Evolutionary conservation across 2,113 vertebrate species (phyloP).

Genomic region (Aviceda subcristata): DNA sequence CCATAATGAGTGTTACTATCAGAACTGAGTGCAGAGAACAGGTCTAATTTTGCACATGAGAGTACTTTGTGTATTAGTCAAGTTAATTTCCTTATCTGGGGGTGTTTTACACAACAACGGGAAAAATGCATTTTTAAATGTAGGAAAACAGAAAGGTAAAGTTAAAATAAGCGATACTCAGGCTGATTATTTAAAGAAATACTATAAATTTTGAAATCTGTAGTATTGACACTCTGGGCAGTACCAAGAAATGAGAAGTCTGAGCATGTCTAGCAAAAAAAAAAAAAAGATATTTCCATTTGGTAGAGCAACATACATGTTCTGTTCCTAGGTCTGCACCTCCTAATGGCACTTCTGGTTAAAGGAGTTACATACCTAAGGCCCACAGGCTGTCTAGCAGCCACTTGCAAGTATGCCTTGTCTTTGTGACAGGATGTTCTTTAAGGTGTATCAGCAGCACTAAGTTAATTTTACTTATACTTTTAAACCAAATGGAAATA

Average conservation of each 20-base stretch:
- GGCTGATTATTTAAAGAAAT: not conserved
- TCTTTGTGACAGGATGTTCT: not conserved
- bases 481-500: not conserved
- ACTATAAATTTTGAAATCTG: not conserved
- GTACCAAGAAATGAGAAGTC: not conserved
- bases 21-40: not conserved
- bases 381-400: not conserved
- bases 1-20: not conserved
- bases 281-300: not conserved
- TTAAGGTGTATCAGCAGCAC: not conserved
- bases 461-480: not conserved
- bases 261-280: not conserved
- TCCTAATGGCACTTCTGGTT: not conserved
- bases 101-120: not conserved
- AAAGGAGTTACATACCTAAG: not conserved
- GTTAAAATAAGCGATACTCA: not conserved
- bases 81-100: not conserved
- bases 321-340: too few relatives aligned
- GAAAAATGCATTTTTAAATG: not conserved
- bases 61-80: not conserved
- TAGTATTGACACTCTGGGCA: not conserved
- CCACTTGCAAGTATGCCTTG: not conserved
- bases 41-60: not conserved
- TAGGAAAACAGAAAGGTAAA: not conserved
- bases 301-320: not conserved